A percentile compares a stretch with the other conserved stretches of the same genome.
Evolutionary conservation across 2,888 invertebrate species (phyloP).

Genomic region (Drosophila vallismaia): DNA sequence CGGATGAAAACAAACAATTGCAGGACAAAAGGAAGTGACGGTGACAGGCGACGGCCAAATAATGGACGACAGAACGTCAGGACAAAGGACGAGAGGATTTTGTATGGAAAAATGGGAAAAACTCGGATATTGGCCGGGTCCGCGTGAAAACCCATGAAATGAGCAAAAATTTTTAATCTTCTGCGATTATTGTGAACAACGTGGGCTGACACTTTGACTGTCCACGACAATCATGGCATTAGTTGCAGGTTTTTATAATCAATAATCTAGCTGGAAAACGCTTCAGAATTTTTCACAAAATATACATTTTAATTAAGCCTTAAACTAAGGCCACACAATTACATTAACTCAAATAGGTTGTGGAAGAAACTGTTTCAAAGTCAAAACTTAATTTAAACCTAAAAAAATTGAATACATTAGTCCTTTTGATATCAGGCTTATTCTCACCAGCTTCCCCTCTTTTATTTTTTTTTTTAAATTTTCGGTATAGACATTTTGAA

Average conservation of each 20-base stretch:
- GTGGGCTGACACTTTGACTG: conserved; percentile 29
- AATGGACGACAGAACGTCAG: conserved; percentile 38
- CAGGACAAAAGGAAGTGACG: conserved; percentile 38
- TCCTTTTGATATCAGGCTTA: conserved; percentile 7
- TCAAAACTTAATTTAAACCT: background rate
- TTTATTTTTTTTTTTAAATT: conserved; percentile 26
- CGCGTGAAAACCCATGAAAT: conserved; percentile 65
- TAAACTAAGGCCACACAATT: background rate
- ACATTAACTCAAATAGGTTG: background rate
- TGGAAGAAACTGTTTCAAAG: background rate
- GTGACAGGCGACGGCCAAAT: conserved; percentile 52
- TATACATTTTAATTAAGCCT: background rate
- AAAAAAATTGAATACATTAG: conserved; percentile 4
- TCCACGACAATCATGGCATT: conserved; percentile 20
- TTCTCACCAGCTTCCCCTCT: conserved; percentile 14
- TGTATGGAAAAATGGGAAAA: conserved; percentile 33
- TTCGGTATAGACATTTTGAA: conserved; percentile 15
- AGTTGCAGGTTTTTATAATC: conserved; percentile 34
- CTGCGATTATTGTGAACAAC: conserved; percentile 41
- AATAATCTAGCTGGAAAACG: conserved; percentile 30
- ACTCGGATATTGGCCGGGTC: conserved; percentile 53
- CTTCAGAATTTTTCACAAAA: background rate
- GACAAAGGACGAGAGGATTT: conserved; percentile 38
- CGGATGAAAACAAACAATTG: conserved; percentile 49
- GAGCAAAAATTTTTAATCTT: conserved; percentile 62